phyloP scores from a whole-genome alignment of 2,113 vertebrate genomes.

The Psittacula cyanocephala region DNA sequence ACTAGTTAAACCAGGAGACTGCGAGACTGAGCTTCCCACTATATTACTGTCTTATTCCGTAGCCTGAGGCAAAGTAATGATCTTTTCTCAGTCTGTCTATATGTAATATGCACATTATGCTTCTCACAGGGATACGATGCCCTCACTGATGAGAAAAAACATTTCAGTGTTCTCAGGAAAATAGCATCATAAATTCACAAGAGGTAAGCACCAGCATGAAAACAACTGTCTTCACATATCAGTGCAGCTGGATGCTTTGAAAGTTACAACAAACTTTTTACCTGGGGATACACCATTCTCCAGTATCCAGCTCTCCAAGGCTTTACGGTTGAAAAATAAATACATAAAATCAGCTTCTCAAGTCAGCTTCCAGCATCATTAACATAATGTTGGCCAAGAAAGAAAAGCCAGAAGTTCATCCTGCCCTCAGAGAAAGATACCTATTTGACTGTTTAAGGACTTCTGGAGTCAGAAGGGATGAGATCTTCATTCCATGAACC shows the following conservation, averaged over 20 bases:
- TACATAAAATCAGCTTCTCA: background rate
- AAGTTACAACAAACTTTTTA: conserved; percentile 4
- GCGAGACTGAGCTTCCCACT: conserved; percentile 28
- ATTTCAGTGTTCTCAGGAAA: background rate
- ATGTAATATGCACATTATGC: conserved; percentile 58
- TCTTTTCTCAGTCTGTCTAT: conserved; percentile 52
- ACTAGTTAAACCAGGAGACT: conserved; percentile 28
- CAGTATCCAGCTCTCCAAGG: background rate
- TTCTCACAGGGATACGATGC: conserved; percentile 37
- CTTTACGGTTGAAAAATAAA: background rate
- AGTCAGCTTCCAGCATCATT: background rate
- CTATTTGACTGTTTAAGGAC: background rate
- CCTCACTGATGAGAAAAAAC: conserved; percentile 24
- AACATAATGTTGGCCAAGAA: background rate
- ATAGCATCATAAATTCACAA: conserved; percentile 16
- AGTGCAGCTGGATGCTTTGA: background rate
- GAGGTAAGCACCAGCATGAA: conserved; percentile 19
- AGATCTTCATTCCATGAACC: background rate
- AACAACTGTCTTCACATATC: background rate
- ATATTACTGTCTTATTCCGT: conserved; percentile 44
- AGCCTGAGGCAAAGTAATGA: conserved; percentile 54
- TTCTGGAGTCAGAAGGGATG: background rate
- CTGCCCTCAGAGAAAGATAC: background rate
- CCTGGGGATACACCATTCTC: background rate
- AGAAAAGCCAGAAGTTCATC: background rate